A percentile compares a stretch with the other conserved stretches of the same genome.
Conservation (phyloP, 2,797 vertebrate species). For the Rhincodon typus region DNA sequence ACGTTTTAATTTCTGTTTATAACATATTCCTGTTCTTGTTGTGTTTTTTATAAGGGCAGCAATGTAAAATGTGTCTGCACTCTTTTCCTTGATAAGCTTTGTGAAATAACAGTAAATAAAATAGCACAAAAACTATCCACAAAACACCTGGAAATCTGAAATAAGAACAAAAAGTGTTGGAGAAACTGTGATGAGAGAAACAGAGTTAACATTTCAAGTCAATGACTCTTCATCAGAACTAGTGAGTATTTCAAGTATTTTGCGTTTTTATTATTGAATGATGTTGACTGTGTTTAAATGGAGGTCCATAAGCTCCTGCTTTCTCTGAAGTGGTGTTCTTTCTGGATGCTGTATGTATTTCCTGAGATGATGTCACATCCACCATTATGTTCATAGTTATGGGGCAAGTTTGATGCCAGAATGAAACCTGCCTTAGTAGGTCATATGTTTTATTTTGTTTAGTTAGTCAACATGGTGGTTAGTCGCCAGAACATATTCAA, state of each 20-base stretch:
- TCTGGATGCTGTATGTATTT: background rate
- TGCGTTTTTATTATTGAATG: background rate
- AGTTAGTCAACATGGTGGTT: too few relatives aligned
- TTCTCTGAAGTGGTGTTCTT: background rate
- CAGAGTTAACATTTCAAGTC: background rate
- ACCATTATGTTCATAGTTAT: too few relatives aligned
- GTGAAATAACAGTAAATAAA: background rate
- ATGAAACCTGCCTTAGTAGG: too few relatives aligned
- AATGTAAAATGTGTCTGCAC: background rate
- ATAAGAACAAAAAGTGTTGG: background rate
- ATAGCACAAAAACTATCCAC: background rate
- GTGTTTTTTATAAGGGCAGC: background rate
- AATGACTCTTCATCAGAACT: background rate
- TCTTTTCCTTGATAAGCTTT: background rate
- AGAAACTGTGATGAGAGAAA: background rate
- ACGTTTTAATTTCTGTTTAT: background rate
- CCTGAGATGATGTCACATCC: background rate
- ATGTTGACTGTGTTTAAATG: background rate
- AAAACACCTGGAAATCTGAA: background rate
- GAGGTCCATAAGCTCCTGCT: background rate
- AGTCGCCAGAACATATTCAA: too few relatives aligned
- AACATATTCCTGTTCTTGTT: background rate
- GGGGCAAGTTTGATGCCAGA: too few relatives aligned
- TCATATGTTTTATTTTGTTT: too few relatives aligned
- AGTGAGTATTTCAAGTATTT: background rate